These are phyloP conservation scores for Furcula furcula DNA, from an alignment of 2,888 invertebrate genomes.

Conservation along the genomic window DNA sequence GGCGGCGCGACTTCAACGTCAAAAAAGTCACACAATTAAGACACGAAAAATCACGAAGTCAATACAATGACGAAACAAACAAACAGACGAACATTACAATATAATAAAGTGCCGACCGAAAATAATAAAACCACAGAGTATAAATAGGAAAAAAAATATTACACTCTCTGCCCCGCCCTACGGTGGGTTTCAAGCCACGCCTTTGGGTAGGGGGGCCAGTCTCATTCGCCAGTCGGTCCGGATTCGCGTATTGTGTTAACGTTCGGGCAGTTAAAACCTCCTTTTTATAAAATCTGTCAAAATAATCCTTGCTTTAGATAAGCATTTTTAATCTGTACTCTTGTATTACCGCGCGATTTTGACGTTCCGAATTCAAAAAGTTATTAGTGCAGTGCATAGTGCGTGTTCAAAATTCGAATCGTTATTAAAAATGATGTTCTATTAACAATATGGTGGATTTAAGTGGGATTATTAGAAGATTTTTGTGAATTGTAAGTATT, in stretches of 20 bases:
- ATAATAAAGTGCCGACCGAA: slow-evolving; percentile 64
- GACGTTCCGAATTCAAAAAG: too few species aligned
- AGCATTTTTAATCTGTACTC: too few species aligned
- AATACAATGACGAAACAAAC: slow-evolving; percentile 57
- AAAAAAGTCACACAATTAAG: slow-evolving; percentile 51
- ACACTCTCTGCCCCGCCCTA: slow-evolving; percentile 47
- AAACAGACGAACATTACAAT: slow-evolving; percentile 68
- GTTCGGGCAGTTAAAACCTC: slow-evolving; percentile 32
- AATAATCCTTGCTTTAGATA: too few species aligned
- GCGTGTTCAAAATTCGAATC: too few species aligned
- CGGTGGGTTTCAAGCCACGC: slow-evolving; percentile 51
- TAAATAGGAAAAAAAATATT: slow-evolving; percentile 52
- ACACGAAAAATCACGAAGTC: slow-evolving; percentile 42
- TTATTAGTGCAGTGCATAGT: too few species aligned
- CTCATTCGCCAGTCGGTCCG: slow-evolving; percentile 64
- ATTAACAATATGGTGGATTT: slow-evolving; percentile 28
- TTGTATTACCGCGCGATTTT: too few species aligned
- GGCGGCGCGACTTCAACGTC: slow-evolving; percentile 26
- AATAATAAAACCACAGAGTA: slow-evolving; percentile 56
- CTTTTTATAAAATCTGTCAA: slow-evolving; percentile 25
- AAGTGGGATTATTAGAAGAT: slow-evolving; percentile 19
- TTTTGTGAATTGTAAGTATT: slow-evolving; percentile 26
- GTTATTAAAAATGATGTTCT: too few species aligned
- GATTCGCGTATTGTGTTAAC: slow-evolving; percentile 65
- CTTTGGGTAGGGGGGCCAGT: slow-evolving; percentile 43